Conservation (phyloP, 2,888 invertebrate genomes). For the Galerucella pusilla region DNA sequence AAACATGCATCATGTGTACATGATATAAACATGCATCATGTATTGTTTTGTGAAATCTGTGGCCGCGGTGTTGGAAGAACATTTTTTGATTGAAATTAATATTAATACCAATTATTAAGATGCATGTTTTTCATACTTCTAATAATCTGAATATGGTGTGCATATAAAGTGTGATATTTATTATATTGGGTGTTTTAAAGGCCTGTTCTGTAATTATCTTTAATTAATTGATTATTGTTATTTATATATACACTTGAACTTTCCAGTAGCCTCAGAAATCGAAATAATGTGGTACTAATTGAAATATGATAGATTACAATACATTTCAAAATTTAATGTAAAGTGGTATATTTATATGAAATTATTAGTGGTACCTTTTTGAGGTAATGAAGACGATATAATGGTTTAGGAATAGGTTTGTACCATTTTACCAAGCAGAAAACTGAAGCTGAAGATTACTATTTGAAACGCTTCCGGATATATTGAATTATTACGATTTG, state of each 20-base stretch:
- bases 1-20: too few relatives aligned
- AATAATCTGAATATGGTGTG: not conserved
- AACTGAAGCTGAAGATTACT: not conserved
- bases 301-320: conserved; percentile 8
- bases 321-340: conserved; percentile 28
- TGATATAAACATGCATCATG: too few relatives aligned
- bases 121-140: not conserved
- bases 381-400: conserved; percentile 1
- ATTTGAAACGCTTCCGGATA: not conserved
- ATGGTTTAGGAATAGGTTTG: conserved; percentile 8
- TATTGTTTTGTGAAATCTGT: not conserved
- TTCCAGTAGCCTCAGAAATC: conserved; percentile 12
- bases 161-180: not conserved
- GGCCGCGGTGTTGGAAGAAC: not conserved
- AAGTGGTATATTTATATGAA: conserved; percentile 16
- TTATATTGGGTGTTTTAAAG: conserved; percentile 8
- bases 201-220: conserved; percentile 5
- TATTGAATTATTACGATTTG: not conserved
- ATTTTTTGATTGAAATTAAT: not conserved
- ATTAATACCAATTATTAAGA: not conserved
- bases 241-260: conserved; percentile 6
- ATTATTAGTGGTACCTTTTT: conserved; percentile 11
- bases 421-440: not conserved
- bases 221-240: conserved; percentile 3
- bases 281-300: conserved; percentile 15